Evolutionary conservation across 2,797 vertebrate species (phyloP).

Genomic region (Sylvilagus floridanus): DNA sequence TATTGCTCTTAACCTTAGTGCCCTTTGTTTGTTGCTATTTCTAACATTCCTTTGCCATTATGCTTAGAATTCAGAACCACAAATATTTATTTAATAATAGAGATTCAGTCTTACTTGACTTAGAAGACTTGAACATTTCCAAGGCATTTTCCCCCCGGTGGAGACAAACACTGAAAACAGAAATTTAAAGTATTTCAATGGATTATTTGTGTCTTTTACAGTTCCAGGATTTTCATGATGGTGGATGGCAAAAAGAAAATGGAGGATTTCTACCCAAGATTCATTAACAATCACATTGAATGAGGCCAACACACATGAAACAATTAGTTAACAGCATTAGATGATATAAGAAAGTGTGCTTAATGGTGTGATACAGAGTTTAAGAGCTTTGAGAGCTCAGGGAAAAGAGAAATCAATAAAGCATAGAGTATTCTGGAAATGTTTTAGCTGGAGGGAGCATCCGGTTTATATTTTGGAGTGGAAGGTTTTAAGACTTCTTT

Average conservation of each 20-base stretch:
- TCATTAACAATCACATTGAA: constrained; percentile 41
- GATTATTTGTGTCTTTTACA: constrained; percentile 31
- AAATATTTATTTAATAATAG: not conserved
- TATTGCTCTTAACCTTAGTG: not conserved
- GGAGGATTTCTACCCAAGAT: constrained; percentile 4
- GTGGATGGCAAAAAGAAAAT: not conserved
- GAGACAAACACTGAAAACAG: not conserved
- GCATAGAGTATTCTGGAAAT: constrained; percentile 66
- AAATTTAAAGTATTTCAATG: not conserved
- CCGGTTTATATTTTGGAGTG: constrained; percentile 57
- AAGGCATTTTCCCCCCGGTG: not conserved
- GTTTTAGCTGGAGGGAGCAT: constrained; percentile 50
- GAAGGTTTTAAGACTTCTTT: constrained; percentile 61
- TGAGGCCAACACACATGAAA: constrained; percentile 20
- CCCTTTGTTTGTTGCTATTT: not conserved
- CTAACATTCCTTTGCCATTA: not conserved
- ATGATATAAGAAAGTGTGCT: constrained; percentile 50
- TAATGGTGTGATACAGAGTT: constrained; percentile 59
- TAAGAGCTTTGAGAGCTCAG: constrained; percentile 59
- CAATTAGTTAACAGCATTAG: constrained; percentile 68
- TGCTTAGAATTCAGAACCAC: not conserved
- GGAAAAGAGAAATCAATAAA: constrained; percentile 65
- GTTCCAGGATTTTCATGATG: constrained; percentile 36
- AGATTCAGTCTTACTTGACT: not conserved
- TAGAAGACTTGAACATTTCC: not conserved